Conservation (phyloP, 2,797 vertebrate species). For the Mormyrus proboscirostris region DNA sequence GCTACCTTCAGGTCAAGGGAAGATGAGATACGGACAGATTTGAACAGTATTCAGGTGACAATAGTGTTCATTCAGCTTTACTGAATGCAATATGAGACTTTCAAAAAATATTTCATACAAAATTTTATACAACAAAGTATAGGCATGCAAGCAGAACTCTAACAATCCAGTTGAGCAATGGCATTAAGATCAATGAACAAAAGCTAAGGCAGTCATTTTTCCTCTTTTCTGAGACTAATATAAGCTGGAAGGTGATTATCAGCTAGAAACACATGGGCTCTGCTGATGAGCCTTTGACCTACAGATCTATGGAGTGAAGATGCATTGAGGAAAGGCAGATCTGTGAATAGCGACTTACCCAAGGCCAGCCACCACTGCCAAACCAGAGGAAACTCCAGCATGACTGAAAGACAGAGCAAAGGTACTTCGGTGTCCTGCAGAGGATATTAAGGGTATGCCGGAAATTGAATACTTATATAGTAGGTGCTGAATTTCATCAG, state of each 20-base stretch:
- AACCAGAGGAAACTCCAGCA: slow-evolving; percentile 58
- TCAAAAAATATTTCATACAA: neutral
- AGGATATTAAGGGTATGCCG: neutral
- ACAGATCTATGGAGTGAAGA: neutral
- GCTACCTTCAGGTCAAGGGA: slow-evolving; percentile 46
- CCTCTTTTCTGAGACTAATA: neutral
- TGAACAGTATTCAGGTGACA: neutral
- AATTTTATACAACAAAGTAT: neutral
- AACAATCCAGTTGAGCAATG: neutral
- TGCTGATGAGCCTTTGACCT: neutral
- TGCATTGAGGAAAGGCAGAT: neutral
- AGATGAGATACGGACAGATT: neutral
- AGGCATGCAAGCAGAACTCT: neutral
- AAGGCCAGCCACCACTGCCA: slow-evolving; percentile 66
- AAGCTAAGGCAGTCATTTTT: neutral
- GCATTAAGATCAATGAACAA: neutral
- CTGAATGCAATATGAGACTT: neutral
- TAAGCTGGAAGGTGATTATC: neutral
- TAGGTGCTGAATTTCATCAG: neutral
- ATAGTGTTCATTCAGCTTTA: neutral
- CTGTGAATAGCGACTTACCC: slow-evolving; percentile 41
- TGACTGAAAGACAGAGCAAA: slow-evolving; percentile 54
- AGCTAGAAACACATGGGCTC: neutral
- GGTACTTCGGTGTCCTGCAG: neutral
- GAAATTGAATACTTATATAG: neutral